These are phyloP conservation scores for Haplochromis burtoni DNA, from an alignment of 2,113 vertebrate genomes.

Conservation along the genomic window DNA sequence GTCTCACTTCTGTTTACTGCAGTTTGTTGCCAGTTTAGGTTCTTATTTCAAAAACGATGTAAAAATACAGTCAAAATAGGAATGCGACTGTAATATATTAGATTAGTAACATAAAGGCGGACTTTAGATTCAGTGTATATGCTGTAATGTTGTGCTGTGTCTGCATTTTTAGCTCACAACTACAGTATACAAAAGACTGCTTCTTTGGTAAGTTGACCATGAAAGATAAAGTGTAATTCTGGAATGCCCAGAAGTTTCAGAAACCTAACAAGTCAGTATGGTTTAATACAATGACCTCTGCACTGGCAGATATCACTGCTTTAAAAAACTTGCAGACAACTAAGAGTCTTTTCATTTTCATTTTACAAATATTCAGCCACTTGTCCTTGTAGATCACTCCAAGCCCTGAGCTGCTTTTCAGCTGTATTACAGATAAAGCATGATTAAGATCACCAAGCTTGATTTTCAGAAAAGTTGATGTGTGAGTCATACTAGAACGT, in stretches of 20 bases:
- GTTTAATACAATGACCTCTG: neutral
- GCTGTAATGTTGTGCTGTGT: neutral
- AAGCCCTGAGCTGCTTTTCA: neutral
- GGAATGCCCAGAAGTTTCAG: neutral
- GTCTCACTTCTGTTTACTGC: neutral
- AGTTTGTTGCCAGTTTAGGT: neutral
- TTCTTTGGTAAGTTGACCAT: neutral
- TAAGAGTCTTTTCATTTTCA: neutral
- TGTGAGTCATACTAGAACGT: neutral
- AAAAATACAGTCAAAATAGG: neutral
- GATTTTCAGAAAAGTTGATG: neutral
- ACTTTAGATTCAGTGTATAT: neutral
- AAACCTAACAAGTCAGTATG: neutral
- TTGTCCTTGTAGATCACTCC: neutral
- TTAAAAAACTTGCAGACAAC: neutral
- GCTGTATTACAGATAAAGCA: neutral
- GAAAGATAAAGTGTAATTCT: neutral
- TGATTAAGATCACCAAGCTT: neutral
- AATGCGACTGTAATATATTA: neutral
- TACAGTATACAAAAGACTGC: neutral
- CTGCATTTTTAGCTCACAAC: neutral
- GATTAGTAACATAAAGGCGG: neutral
- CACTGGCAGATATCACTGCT: neutral
- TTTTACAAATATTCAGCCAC: neutral
- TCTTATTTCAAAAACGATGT: neutral